phyloP scores from a whole-genome alignment of 2,797 vertebrate genomes.

The Aselliscus stoliczkanus region DNA sequence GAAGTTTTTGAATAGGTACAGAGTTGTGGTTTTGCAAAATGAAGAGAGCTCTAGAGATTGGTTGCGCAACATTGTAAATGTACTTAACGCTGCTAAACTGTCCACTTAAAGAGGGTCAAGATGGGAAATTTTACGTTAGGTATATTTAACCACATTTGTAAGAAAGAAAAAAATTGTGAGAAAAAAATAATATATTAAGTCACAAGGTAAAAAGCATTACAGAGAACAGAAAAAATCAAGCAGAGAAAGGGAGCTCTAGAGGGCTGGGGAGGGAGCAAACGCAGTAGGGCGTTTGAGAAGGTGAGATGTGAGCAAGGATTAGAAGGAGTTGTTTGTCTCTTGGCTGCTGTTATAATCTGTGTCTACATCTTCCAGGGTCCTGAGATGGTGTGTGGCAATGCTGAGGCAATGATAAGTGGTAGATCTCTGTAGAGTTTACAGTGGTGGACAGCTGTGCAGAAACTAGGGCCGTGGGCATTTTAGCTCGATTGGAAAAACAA shows the following conservation, averaged over 20 bases:
- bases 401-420: no score
- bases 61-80: not conserved
- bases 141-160: not conserved
- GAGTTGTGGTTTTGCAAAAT: not conserved
- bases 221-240: not conserved
- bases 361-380: not conserved
- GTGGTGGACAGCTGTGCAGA: not conserved
- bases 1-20: not conserved
- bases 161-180: no score
- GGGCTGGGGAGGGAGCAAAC: no score
- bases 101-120: not conserved
- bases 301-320: not conserved
- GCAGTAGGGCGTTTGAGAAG: not conserved
- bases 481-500: slow-evolving; percentile 42
- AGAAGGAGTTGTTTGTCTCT: not conserved
- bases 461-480: not conserved
- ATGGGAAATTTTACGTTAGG: not conserved
- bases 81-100: not conserved
- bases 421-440: not conserved
- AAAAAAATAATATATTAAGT: not conserved
- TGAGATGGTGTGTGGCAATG: not conserved
- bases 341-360: not conserved
- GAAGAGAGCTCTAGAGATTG: not conserved
- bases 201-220: not conserved
- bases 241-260: not conserved